Percentiles rank a stretch among this genome's conserved stretches.
phyloP scores from a whole-genome alignment of 2,888 invertebrate genomes.

The Iphiclides podalirius region DNA sequence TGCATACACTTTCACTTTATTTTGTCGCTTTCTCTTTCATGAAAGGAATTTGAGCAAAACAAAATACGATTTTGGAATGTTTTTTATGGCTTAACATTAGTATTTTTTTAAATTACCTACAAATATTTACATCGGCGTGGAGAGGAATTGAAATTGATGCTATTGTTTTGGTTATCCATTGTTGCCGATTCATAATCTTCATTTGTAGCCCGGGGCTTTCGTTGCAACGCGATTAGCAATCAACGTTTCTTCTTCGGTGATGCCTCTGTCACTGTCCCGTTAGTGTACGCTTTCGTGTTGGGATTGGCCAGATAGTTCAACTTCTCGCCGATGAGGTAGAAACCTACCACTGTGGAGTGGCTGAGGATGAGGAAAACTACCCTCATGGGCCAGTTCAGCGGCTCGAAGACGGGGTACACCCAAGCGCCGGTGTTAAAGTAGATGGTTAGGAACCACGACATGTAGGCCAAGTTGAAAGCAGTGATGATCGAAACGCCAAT shows the following conservation, averaged over 20 bases:
- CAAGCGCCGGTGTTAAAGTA: constrained; percentile 86
- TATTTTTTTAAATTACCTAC: no score
- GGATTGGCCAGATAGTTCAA: constrained; percentile 81
- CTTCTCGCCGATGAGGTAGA: constrained; percentile 87
- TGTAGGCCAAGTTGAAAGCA: constrained; percentile 82
- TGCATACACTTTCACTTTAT: no score
- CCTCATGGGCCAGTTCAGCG: constrained; percentile 84
- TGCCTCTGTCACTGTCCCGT: constrained; percentile 19
- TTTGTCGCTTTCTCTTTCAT: no score
- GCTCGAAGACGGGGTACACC: constrained; percentile 93
- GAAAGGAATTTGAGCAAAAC: no score
- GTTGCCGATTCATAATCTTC: background rate
- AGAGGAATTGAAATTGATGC: no score
- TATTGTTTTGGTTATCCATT: background rate
- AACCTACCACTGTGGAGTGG: constrained; percentile 72
- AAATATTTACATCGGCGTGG: no score
- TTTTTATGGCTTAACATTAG: no score
- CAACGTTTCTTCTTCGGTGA: constrained; percentile 26
- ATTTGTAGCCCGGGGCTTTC: background rate
- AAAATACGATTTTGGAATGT: no score
- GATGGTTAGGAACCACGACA: constrained; percentile 86
- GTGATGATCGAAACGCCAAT: constrained; percentile 80
- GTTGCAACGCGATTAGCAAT: background rate
- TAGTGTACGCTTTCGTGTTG: constrained; percentile 24
- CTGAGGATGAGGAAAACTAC: constrained; percentile 84